Evolutionary conservation across 2,113 vertebrate species (phyloP).

Genomic region (Scomber japonicus): DNA sequence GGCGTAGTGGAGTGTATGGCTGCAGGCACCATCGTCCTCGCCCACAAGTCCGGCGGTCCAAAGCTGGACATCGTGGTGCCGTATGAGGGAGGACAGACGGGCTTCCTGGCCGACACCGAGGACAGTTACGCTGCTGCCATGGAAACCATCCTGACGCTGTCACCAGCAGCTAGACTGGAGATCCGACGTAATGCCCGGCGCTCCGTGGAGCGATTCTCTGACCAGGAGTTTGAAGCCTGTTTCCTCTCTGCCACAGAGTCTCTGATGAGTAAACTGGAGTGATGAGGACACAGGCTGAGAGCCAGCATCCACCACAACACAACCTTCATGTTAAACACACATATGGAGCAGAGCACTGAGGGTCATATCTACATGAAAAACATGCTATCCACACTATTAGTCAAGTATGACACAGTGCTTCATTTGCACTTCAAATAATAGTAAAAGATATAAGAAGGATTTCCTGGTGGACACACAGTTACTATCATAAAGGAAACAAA

Average conservation of each 20-base stretch:
- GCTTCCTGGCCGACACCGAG: constrained; percentile 93
- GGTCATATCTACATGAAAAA: constrained; percentile 1
- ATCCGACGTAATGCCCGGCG: constrained; percentile 88
- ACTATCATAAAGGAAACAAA: background rate
- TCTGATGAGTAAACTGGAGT: constrained; percentile 64
- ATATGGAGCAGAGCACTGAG: background rate
- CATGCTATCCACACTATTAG: background rate
- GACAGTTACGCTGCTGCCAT: constrained; percentile 89
- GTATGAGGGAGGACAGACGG: constrained; percentile 86
- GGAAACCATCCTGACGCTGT: constrained; percentile 89
- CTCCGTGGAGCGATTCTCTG: constrained; percentile 92
- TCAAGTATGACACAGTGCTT: constrained; percentile 1
- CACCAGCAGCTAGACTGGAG: constrained; percentile 83
- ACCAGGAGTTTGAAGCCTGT: constrained; percentile 90
- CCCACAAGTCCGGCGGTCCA: constrained; percentile 94
- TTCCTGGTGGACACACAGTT: background rate
- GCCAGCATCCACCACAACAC: background rate
- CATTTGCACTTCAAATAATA: background rate
- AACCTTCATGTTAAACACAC: background rate
- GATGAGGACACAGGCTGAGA: constrained; percentile 50
- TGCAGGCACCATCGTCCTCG: constrained; percentile 92
- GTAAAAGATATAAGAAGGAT: background rate
- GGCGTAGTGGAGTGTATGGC: constrained; percentile 98
- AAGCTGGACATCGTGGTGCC: constrained; percentile 93
- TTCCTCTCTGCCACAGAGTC: constrained; percentile 88